Conservation (phyloP, 2,797 vertebrate species). For the Kryptolebias ocellatus region DNA sequence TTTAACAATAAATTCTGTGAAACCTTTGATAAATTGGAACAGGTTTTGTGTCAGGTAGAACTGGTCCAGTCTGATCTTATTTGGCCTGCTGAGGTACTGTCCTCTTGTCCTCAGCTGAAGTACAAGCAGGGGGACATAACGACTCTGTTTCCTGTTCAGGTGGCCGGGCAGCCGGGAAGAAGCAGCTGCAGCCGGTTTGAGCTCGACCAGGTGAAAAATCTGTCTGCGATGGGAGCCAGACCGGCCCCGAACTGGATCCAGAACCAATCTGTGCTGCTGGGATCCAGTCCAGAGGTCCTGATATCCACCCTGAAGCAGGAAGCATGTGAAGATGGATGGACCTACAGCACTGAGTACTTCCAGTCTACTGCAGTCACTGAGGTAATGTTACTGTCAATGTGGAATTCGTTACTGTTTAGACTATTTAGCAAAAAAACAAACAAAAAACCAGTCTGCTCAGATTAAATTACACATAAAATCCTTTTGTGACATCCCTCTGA, state of each 20-base stretch:
- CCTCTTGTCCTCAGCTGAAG: too few relatives aligned
- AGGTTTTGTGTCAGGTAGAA: not conserved
- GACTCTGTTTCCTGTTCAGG: conserved; percentile 14
- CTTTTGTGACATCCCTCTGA: not conserved
- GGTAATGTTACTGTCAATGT: conserved; percentile 36
- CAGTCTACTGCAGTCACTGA: conserved; percentile 62
- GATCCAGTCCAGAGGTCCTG: conserved; percentile 13
- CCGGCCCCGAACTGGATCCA: conserved; percentile 11
- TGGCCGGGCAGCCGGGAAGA: not conserved
- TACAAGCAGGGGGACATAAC: too few relatives aligned
- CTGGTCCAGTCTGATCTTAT: conserved; percentile 9
- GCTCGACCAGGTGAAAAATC: conserved; percentile 51
- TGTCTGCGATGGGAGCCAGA: conserved; percentile 35
- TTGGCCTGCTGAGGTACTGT: conserved; percentile 12
- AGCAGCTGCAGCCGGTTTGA: conserved; percentile 65
- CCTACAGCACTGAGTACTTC: conserved; percentile 56
- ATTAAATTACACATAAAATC: not conserved
- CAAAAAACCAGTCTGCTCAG: not conserved
- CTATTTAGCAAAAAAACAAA: not conserved
- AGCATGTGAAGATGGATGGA: conserved; percentile 65
- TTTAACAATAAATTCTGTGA: too few relatives aligned
- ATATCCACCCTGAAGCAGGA: conserved; percentile 50
- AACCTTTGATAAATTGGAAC: too few relatives aligned
- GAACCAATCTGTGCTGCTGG: conserved; percentile 22
- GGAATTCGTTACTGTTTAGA: conserved; percentile 13